phyloP scores from a whole-genome alignment of 2,888 invertebrate species.

The Tuberolachnus salignus region DNA sequence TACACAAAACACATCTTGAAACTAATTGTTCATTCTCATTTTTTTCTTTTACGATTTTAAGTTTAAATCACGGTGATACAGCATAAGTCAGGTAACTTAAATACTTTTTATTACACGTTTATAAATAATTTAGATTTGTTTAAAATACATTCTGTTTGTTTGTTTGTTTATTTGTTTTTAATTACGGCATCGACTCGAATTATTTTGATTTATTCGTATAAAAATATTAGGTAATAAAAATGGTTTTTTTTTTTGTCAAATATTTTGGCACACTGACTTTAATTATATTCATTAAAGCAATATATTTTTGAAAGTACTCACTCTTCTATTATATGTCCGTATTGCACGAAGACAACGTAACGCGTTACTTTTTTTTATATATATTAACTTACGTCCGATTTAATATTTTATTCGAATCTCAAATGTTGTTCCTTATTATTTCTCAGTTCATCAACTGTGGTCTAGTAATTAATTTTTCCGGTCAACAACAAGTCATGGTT shows the following conservation, averaged over 20 bases:
- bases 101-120: too few species aligned
- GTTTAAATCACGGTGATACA: too few species aligned
- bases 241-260: not conserved
- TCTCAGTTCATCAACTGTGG: not conserved
- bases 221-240: not conserved
- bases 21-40: too few species aligned
- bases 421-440: not conserved
- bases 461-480: not conserved
- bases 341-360: not conserved
- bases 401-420: not conserved
- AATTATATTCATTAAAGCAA: not conserved
- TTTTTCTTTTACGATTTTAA: too few species aligned
- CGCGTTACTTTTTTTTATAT: not conserved
- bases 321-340: too few species aligned
- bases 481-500: not conserved
- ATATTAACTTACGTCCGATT: not conserved
- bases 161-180: not conserved
- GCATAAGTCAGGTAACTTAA: too few species aligned
- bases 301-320: not conserved
- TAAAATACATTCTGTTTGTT: too few species aligned
- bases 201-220: too few species aligned
- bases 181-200: not conserved
- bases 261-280: not conserved
- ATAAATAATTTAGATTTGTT: too few species aligned
- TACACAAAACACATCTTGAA: too few species aligned